Conservation (phyloP, 2,888 invertebrate species). For the Amiota mariae region DNA sequence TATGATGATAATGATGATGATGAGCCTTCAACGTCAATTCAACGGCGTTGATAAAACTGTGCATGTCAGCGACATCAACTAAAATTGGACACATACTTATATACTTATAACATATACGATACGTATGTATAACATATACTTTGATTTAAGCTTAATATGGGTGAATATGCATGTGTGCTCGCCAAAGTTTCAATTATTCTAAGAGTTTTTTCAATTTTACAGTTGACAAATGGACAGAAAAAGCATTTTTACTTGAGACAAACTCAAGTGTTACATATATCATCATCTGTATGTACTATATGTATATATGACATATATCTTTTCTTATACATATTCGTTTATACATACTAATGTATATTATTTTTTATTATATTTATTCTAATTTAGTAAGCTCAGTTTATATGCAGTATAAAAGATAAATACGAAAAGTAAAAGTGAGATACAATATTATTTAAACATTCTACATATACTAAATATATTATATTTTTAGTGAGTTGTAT, state of each 20-base stretch:
- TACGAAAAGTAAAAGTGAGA: constrained; percentile 5
- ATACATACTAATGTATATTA: neutral
- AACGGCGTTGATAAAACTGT: constrained; percentile 27
- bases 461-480: neutral
- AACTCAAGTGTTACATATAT: neutral
- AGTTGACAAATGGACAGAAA: neutral
- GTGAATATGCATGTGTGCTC: neutral
- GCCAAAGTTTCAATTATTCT: constrained; percentile 20
- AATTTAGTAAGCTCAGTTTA: neutral
- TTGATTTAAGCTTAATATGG: neutral
- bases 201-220: constrained; percentile 13
- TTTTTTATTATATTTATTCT: neutral
- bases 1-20: too few species aligned
- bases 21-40: constrained; percentile 61
- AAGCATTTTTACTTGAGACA: neutral
- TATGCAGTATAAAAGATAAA: neutral
- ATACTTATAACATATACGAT: constrained; percentile 56
- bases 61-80: constrained; percentile 35
- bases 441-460: neutral
- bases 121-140: neutral
- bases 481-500: too few species aligned
- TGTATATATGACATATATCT: too few species aligned
- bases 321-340: too few species aligned
- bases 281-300: too few species aligned
- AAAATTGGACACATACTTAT: constrained; percentile 4